Evolutionary conservation across 2,888 invertebrate species (phyloP), one percentile per base, ranked within the genome.

Genomic region (Eupsilia transversa): DNA sequence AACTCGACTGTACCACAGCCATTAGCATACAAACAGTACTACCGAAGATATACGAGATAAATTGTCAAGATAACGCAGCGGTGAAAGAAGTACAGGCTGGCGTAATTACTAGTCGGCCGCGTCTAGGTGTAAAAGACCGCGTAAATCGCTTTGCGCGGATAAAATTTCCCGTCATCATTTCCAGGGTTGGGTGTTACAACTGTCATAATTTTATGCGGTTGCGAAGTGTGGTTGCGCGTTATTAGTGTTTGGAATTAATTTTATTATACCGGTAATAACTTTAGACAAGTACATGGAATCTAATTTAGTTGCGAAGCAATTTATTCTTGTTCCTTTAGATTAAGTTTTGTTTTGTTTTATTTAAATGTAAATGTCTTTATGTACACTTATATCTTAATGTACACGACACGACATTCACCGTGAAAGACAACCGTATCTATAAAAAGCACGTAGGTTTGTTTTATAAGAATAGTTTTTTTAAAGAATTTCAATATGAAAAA

Each of bases 11-110:
- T 91, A 92, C 90, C 79, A 78, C 75, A 80, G 67, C 91, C 90
- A 95, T 95, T 95, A 94, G 92, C 94, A 95, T 94, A 94, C 92
- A 94, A 94, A 94, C 94, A 94, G 90, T 89, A 92, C 90, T 90
- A 89, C 92, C 89, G 89, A 90, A 92, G 92, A 94, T 93, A 93
- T 91, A 91, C 89, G 88, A 93, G 95, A 95, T 95, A 93, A 95
- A 94, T 94, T 94, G 94, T 92, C 87, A 88, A 92, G 95, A 95
- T 95, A 95, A 93, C 86, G 82, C 84, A 64, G 85, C 91, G 92
- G 93, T 91, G 93, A 94, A 94, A 94, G 94, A 95, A 94, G 91
- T 88, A 89, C 88, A 88, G 89, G 85, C 89, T 85, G 87, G 83
- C 85, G 90, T 94, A 94, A 94, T 95, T 94, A 93, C 90, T 91